Percentiles rank a stretch among this genome's conserved stretches.
Evolutionary conservation across 2,113 vertebrate genomes (phyloP).

Genomic region (Paramormyrops kingsleyae): DNA sequence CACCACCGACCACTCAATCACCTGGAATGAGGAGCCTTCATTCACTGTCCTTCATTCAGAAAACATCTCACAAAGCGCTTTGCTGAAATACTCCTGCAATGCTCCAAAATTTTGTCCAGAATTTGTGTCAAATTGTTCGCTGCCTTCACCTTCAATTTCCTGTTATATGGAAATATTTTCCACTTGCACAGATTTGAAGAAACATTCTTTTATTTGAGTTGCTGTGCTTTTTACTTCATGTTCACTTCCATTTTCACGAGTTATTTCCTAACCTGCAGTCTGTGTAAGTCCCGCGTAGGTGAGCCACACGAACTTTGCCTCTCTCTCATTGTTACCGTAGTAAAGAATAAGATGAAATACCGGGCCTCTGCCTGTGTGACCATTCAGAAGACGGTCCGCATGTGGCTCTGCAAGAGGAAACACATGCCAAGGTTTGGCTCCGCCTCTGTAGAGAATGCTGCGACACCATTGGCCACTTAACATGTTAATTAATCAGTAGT

Average conservation of each 20-base stretch:
- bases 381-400: slow-evolving; percentile 93
- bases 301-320: not conserved
- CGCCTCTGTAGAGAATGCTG: not conserved
- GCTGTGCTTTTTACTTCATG: not conserved
- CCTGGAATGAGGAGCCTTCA: not conserved
- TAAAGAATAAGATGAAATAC: slow-evolving; percentile 93
- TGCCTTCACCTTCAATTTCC: not conserved
- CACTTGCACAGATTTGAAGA: not conserved
- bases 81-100: not conserved
- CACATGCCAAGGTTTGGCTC: slow-evolving; percentile 88
- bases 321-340: slow-evolving; percentile 50
- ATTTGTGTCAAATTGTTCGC: not conserved
- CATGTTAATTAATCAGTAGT: not conserved
- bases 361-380: slow-evolving; percentile 88
- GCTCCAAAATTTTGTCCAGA: not conserved
- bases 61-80: not conserved
- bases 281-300: not conserved
- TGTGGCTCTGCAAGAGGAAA: slow-evolving; percentile 95
- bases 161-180: not conserved
- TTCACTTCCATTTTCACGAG: not conserved
- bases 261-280: not conserved
- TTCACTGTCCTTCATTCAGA: not conserved
- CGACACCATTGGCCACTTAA: not conserved
- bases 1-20: not conserved
- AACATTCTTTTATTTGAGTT: not conserved